Percentiles rank a stretch among this genome's conserved stretches.
Evolutionary conservation across 2,113 vertebrate genomes (phyloP).

Genomic region (Zootoca vivipara): DNA sequence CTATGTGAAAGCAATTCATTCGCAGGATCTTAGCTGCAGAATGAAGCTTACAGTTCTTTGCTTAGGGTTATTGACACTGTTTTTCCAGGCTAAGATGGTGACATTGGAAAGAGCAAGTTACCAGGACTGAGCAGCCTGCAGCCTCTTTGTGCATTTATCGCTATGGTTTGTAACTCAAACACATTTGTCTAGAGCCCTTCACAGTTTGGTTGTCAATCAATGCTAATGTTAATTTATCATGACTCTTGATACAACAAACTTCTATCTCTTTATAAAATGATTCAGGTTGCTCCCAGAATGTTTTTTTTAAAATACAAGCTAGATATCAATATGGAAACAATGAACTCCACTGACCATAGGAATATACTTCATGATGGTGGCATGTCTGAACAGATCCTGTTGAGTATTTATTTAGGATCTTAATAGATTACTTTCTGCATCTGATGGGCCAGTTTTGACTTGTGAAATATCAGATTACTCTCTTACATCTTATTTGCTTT

Average conservation of each 20-base stretch:
- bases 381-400: background rate
- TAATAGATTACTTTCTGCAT: conserved; percentile 9
- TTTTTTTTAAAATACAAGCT: background rate
- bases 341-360: background rate
- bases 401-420: conserved; percentile 22
- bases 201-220: background rate
- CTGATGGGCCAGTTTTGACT: conserved; percentile 7
- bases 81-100: no score
- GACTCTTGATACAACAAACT: background rate
- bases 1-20: background rate
- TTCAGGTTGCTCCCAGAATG: background rate
- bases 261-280: background rate
- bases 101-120: background rate
- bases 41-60: background rate
- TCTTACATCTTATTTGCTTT: background rate
- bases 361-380: background rate
- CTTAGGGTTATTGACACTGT: background rate
- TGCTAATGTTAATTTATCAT: background rate
- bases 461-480: background rate
- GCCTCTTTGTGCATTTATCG: background rate
- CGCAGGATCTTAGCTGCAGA: background rate
- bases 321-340: background rate
- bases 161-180: background rate
- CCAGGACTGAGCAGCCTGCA: background rate
- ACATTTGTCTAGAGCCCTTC: background rate